Percentiles rank a stretch among this genome's conserved stretches.
phyloP scores from a whole-genome alignment of 2,888 invertebrate species.

The Drosophila ezoana region DNA sequence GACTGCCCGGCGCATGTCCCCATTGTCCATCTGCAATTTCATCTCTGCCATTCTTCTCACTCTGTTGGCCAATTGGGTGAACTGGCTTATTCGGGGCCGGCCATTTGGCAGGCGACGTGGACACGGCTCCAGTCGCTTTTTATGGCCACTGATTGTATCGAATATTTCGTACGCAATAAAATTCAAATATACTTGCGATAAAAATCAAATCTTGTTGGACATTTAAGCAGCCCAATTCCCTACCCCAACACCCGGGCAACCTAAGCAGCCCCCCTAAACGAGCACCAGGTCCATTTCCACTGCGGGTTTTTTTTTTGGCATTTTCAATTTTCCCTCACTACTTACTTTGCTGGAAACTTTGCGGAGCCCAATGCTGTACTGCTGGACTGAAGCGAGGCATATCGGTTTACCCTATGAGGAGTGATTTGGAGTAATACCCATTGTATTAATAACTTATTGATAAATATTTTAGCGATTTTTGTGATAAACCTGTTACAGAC shows the following conservation, averaged over 20 bases:
- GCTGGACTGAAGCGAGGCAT: background rate
- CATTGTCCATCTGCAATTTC: slow-evolving; percentile 25
- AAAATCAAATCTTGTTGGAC: slow-evolving; percentile 82
- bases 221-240: slow-evolving; percentile 53
- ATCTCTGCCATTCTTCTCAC: background rate
- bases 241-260: no score
- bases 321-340: slow-evolving; percentile 51
- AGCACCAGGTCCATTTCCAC: slow-evolving; percentile 46
- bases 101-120: slow-evolving; percentile 61
- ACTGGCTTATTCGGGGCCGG: slow-evolving; percentile 38
- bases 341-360: slow-evolving; percentile 8
- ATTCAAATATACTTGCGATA: slow-evolving; percentile 84
- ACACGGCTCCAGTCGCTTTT: slow-evolving; percentile 79
- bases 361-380: slow-evolving; percentile 8
- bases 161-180: slow-evolving; percentile 83
- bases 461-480: no score
- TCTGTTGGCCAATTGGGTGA: slow-evolving; percentile 28
- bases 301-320: slow-evolving; percentile 54
- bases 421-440: background rate
- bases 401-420: background rate
- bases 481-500: no score
- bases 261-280: slow-evolving; percentile 16
- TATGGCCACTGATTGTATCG: slow-evolving; percentile 76
- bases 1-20: slow-evolving; percentile 9
- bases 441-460: no score